Evolutionary conservation across 2,888 invertebrate species (phyloP).

Genomic region (Mythimna impura): DNA sequence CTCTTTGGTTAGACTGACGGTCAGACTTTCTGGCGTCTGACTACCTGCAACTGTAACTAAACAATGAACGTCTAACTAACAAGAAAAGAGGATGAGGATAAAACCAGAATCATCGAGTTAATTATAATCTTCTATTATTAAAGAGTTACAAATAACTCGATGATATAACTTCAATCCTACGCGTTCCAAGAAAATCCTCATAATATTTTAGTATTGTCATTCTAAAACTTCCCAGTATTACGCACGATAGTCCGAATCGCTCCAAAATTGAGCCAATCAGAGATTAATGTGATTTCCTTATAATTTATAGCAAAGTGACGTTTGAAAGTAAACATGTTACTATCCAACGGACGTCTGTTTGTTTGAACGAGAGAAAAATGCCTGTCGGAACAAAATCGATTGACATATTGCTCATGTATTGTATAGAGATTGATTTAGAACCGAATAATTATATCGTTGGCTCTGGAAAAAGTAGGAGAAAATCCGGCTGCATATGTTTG

Average conservation of each 20-base stretch:
- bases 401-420: constrained; percentile 83
- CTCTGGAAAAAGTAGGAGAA: constrained; percentile 44
- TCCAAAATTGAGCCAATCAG: constrained; percentile 60
- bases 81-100: background rate
- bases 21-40: too few relatives aligned
- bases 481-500: constrained; percentile 59
- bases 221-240: constrained; percentile 18
- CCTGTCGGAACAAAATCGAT: constrained; percentile 79
- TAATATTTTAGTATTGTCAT: constrained; percentile 48
- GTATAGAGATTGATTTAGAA: constrained; percentile 80
- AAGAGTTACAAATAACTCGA: background rate
- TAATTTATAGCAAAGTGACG: constrained; percentile 73
- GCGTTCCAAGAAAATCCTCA: constrained; percentile 34
- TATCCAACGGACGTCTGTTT: constrained; percentile 77
- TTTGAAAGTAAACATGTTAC: constrained; percentile 84
- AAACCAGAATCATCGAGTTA: background rate
- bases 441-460: constrained; percentile 70
- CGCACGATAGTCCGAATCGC: constrained; percentile 36
- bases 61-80: background rate
- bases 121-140: constrained; percentile 10
- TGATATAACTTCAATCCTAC: background rate
- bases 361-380: constrained; percentile 81
- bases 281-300: constrained; percentile 72
- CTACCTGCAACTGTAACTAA: too few relatives aligned
- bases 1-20: too few relatives aligned